Evolutionary conservation across 2,888 invertebrate genomes (phyloP).

Genomic region (Phrixothrix hirtus): DNA sequence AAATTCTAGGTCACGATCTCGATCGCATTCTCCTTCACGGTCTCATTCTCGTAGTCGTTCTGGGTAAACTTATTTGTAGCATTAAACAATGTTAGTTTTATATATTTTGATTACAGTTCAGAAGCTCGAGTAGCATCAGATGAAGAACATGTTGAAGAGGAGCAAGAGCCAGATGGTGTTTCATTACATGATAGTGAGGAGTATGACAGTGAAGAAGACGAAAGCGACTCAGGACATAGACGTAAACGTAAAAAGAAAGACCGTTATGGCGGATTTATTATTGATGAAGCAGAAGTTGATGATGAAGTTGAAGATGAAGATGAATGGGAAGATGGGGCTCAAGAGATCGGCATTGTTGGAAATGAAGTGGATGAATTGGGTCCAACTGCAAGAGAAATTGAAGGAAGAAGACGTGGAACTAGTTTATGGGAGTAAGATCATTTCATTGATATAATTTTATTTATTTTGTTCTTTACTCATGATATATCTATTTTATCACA

Average conservation of each 20-base stretch:
- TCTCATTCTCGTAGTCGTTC: too few relatives aligned
- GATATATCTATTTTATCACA: too few relatives aligned
- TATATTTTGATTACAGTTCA: conserved; percentile 35
- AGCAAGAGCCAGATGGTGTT: conserved; percentile 76
- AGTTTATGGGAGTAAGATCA: conserved; percentile 81
- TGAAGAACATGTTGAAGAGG: conserved; percentile 70
- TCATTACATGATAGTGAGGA: conserved; percentile 68
- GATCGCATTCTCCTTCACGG: conserved; percentile 55
- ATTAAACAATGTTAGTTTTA: neutral
- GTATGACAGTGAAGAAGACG: conserved; percentile 84
- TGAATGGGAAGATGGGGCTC: conserved; percentile 95
- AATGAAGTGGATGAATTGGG: conserved; percentile 91
- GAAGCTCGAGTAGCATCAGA: conserved; percentile 71
- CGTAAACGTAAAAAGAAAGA: conserved; percentile 81
- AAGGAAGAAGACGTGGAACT: conserved; percentile 82
- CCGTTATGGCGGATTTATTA: conserved; percentile 88
- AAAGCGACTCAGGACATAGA: conserved; percentile 78
- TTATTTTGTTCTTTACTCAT: too few relatives aligned
- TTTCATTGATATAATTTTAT: conserved; percentile 5
- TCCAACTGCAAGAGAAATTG: conserved; percentile 92
- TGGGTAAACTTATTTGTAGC: conserved; percentile 38
- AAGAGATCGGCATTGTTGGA: conserved; percentile 88
- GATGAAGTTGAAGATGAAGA: conserved; percentile 94
- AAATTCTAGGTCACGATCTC: conserved; percentile 52
- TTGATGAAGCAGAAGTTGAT: conserved; percentile 94